Evolutionary conservation across 2,888 invertebrate genomes (phyloP), one percentile per base, ranked within the genome.

Genomic region (Noctua janthe): DNA sequence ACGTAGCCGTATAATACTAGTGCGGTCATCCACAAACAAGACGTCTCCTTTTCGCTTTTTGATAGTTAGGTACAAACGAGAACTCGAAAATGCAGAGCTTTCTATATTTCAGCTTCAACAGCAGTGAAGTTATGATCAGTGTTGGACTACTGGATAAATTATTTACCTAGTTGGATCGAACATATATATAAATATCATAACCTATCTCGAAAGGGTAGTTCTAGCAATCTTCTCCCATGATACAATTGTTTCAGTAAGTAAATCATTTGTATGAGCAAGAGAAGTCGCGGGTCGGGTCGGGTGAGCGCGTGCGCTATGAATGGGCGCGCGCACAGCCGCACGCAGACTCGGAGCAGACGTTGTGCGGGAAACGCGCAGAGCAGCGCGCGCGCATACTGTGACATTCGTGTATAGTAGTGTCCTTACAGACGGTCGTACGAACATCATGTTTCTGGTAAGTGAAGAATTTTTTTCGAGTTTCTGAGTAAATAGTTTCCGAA

Each of bases 311-410:
- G 92, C 91, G 86, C 88, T 91, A 92, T 92, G 91, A 92, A 92
- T 92, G 91, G 90, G 87, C 80, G 86, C 78, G 78, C 82, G 62
- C 70, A n/a, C 69, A 4, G 69, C 20, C 71, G 35, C 66, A 86
- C 84, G 86, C 94, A 93, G 94, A 96, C 96, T 94, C 91, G 90
- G 87, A 90, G 92, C 92, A 95, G 95, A 95, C 96, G 92, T 89
- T 92, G 95, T 89, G 92, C 92, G 92, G 93, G 91, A 90, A 91
- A 93, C 95, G 93, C 94, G 91, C 88, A 81, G 78, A 88, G 82
- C 81, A 84, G 86, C 83, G 81, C 86, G 81, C 80, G 76, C 82
- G 84, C 71, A 69, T 54, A 62, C 71, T 84, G 86, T 84, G 81
- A 76, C 75, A 71, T 77, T 75, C 75, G 77, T 86, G 87, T 80